Evolutionary conservation across 2,113 vertebrate species (phyloP).

Genomic region (Amazona vittata): DNA sequence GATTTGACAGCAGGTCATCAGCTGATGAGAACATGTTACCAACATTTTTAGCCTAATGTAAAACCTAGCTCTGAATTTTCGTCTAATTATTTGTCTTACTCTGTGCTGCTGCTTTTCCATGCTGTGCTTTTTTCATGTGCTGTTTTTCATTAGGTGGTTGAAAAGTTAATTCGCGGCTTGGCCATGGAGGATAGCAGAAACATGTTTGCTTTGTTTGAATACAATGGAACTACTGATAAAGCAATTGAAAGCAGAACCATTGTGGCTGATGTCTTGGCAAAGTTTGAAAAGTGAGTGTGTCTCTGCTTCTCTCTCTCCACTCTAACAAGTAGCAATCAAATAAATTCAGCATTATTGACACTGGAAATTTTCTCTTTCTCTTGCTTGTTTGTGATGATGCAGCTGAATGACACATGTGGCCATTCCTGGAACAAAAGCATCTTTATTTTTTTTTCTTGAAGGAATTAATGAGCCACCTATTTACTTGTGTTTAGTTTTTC

Average conservation of each 20-base stretch:
- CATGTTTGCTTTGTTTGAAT: conserved; percentile 97
- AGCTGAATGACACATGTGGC: neutral
- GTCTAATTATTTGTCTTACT: neutral
- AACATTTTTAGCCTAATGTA: neutral
- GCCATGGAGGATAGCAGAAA: conserved; percentile 98
- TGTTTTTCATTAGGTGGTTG: conserved; percentile 86
- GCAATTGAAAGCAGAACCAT: conserved; percentile 94
- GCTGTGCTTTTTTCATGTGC: neutral
- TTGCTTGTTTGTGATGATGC: neutral
- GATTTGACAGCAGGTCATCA: neutral
- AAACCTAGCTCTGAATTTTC: neutral
- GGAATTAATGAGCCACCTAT: neutral
- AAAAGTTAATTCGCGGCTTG: conserved; percentile 94
- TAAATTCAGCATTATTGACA: neutral
- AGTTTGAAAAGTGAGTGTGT: conserved; percentile 91
- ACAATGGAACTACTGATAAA: conserved; percentile 85
- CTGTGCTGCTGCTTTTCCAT: neutral
- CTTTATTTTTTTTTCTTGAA: neutral
- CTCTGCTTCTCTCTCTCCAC: neutral
- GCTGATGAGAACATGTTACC: neutral
- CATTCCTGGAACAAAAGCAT: neutral
- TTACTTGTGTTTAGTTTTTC: neutral
- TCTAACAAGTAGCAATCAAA: conserved; percentile 1
- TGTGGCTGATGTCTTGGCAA: conserved; percentile 92
- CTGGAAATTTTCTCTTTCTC: neutral